Evolutionary conservation across 2,113 vertebrate species (phyloP).

Genomic region (Aldabrachelys gigantea): DNA sequence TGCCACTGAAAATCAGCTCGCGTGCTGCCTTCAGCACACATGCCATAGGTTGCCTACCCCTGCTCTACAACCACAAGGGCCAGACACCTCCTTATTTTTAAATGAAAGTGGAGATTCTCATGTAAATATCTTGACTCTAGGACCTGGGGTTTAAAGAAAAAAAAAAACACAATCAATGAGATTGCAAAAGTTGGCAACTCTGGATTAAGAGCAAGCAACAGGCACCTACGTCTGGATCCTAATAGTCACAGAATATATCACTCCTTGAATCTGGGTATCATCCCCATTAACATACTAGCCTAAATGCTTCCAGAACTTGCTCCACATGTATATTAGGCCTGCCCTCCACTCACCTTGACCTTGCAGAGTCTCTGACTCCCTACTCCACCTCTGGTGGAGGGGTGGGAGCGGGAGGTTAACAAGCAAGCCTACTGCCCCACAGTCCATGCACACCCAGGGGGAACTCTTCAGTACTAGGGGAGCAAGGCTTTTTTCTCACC

Average conservation of each 20-base stretch:
- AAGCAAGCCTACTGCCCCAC: background rate
- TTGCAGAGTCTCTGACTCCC: background rate
- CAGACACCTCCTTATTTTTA: background rate
- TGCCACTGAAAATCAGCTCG: too few species aligned
- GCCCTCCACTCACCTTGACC: background rate
- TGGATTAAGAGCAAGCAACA: background rate
- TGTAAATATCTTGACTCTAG: background rate
- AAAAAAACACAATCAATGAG: background rate
- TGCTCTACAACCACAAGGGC: background rate
- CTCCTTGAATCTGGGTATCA: background rate
- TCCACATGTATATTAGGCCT: background rate
- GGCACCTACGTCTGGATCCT: background rate
- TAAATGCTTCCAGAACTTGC: background rate
- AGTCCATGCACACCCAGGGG: background rate
- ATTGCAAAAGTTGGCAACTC: background rate
- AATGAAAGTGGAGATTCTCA: background rate
- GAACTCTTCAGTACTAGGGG: background rate
- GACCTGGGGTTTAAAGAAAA: background rate
- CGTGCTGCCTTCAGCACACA: too few species aligned
- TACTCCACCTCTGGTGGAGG: background rate
- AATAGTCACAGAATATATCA: background rate
- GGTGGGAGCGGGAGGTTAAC: background rate
- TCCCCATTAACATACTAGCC: background rate
- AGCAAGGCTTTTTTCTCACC: background rate
- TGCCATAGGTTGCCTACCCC: too few species aligned